These are phyloP conservation scores for Anas acuta DNA, from an alignment of 2,797 vertebrate genomes.

Conservation along the genomic window DNA sequence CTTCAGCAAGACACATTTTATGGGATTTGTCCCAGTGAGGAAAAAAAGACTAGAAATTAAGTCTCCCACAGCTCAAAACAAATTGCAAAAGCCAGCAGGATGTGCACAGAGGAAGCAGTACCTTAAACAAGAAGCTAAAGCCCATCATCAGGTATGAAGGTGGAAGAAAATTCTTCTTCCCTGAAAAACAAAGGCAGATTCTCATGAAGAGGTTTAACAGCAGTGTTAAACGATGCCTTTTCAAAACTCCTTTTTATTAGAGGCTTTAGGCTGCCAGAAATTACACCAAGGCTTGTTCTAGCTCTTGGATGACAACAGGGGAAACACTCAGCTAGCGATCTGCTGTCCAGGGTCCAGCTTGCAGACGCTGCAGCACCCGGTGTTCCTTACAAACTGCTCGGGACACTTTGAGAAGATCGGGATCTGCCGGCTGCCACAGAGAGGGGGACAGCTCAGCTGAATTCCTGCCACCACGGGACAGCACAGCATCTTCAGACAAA, in stretches of 20 bases:
- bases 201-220: neutral
- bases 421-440: neutral
- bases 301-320: neutral
- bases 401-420: neutral
- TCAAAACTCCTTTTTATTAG: neutral
- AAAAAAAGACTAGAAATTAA: neutral
- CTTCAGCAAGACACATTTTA: neutral
- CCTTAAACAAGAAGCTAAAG: conserved; percentile 98
- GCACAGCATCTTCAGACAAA: neutral
- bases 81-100: conserved; percentile 5
- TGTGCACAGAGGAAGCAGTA: conserved; percentile 59
- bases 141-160: conserved; percentile 99
- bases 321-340: neutral
- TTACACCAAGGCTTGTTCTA: neutral
- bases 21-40: neutral
- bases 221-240: neutral
- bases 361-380: neutral
- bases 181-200: conserved; percentile 76
- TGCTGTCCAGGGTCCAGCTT: neutral
- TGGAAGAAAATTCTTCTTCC: conserved; percentile 98
- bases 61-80: neutral
- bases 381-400: neutral
- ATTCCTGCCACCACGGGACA: neutral
- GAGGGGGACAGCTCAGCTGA: neutral
- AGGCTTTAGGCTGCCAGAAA: neutral